These are phyloP conservation scores for Mystacornis crossleyi DNA, from an alignment of 2,113 vertebrate species.

Conservation along the genomic window DNA sequence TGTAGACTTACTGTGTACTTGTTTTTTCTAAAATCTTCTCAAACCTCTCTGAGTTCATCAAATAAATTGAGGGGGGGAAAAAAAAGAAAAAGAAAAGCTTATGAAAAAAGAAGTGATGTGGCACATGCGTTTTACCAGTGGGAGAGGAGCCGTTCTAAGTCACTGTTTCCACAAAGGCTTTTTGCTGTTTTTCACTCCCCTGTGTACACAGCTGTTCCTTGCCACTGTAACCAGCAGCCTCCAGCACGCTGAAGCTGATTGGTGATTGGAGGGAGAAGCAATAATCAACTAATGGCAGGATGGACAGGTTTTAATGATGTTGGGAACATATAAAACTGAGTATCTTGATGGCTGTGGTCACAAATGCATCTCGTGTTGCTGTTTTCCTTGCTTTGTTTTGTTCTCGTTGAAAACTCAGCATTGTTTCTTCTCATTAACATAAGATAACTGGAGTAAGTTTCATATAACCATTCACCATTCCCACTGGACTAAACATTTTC, in stretches of 20 bases:
- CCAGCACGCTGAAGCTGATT: background rate
- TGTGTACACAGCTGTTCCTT: background rate
- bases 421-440: constrained; percentile 70
- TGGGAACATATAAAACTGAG: background rate
- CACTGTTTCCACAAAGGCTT: background rate
- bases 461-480: constrained; percentile 31
- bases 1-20: background rate
- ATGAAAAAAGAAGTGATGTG: background rate
- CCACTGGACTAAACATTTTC: constrained; percentile 70
- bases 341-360: background rate
- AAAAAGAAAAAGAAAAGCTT: background rate
- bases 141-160: background rate
- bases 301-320: constrained; percentile 70
- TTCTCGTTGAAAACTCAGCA: background rate
- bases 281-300: constrained; percentile 29
- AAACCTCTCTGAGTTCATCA: background rate
- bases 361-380: background rate
- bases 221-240: background rate
- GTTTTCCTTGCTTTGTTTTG: background rate
- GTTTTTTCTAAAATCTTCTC: background rate
- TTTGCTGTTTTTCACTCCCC: background rate
- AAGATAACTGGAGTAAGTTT: constrained; percentile 60
- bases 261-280: background rate
- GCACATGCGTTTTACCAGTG: background rate
- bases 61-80: background rate